Conservation (phyloP, 2,888 invertebrate genomes). For the Epistrophe eligans region DNA sequence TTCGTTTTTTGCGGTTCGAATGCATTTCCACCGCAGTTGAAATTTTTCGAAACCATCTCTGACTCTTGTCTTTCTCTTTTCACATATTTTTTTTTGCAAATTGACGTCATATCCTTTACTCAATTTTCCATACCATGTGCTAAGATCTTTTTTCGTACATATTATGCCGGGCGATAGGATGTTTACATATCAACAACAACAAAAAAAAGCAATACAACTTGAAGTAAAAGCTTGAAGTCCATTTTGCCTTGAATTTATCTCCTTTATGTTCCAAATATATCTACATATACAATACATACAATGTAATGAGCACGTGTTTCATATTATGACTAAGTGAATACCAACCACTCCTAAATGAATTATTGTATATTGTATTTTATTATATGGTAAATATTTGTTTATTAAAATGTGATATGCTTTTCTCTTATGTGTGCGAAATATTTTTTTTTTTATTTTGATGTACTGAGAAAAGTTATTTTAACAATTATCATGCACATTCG, state of each 20-base stretch:
- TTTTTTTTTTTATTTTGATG: not conserved
- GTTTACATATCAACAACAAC: too few relatives aligned
- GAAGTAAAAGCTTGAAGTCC: not conserved
- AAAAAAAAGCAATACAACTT: too few relatives aligned
- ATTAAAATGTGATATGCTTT: not conserved
- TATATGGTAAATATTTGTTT: not conserved
- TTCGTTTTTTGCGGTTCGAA: too few relatives aligned
- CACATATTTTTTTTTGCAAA: too few relatives aligned
- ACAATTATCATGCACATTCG: conserved; percentile 12
- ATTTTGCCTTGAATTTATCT: not conserved
- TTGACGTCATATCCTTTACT: too few relatives aligned
- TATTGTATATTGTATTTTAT: not conserved
- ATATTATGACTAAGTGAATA: not conserved
- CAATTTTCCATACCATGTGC: too few relatives aligned
- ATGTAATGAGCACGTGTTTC: not conserved
- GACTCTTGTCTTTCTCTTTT: too few relatives aligned
- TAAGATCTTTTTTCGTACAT: too few relatives aligned
- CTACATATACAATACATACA: not conserved
- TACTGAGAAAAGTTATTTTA: conserved; percentile 7
- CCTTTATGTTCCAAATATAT: not conserved
- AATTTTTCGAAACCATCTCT: too few relatives aligned
- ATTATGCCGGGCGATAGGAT: too few relatives aligned
- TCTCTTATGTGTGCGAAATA: not conserved
- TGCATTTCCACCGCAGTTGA: too few relatives aligned
- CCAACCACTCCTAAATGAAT: conserved; percentile 10